phyloP scores from a whole-genome alignment of 2,797 vertebrate species.

The Tokudaia tokunoshimensis region DNA sequence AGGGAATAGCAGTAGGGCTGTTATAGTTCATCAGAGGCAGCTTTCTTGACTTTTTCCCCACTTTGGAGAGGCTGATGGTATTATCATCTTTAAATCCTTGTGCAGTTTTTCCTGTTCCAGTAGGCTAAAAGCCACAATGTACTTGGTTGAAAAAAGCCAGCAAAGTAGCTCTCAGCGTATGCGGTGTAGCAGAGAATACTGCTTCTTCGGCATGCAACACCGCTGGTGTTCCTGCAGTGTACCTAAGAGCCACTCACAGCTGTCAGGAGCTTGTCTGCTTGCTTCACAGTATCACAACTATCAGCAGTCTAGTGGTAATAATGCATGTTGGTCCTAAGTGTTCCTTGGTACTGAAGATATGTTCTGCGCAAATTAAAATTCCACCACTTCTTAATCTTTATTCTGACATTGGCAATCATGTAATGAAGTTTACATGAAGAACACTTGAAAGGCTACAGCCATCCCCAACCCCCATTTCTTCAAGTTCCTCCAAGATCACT shows the following conservation, averaged over 20 bases:
- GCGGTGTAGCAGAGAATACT: not conserved
- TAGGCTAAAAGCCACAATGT: slow-evolving; percentile 61
- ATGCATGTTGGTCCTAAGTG: not conserved
- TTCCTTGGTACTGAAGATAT: slow-evolving; percentile 56
- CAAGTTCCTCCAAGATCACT: slow-evolving; percentile 41
- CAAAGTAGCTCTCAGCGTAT: slow-evolving; percentile 45
- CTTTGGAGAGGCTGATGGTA: slow-evolving; percentile 61
- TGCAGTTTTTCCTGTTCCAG: slow-evolving; percentile 50
- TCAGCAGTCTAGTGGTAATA: slow-evolving; percentile 11
- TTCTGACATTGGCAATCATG: slow-evolving; percentile 37
- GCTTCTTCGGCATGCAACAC: slow-evolving; percentile 49
- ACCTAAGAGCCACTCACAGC: not conserved
- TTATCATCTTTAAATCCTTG: slow-evolving; percentile 66
- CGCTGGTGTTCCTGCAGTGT: not conserved
- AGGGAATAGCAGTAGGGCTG: slow-evolving; percentile 49
- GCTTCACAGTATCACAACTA: slow-evolving; percentile 8
- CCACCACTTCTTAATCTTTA: slow-evolving; percentile 32
- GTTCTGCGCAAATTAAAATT: slow-evolving; percentile 29
- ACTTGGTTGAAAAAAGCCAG: slow-evolving; percentile 8
- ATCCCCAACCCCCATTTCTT: not conserved
- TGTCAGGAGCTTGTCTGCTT: not conserved
- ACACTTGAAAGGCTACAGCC: not conserved
- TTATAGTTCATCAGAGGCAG: slow-evolving; percentile 65
- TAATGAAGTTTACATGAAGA: slow-evolving; percentile 39
- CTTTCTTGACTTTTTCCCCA: slow-evolving; percentile 57